A percentile compares a stretch with the other conserved stretches of the same genome.
Conservation (phyloP, 2,113 vertebrate genomes). For the Lucifuga dentata region DNA sequence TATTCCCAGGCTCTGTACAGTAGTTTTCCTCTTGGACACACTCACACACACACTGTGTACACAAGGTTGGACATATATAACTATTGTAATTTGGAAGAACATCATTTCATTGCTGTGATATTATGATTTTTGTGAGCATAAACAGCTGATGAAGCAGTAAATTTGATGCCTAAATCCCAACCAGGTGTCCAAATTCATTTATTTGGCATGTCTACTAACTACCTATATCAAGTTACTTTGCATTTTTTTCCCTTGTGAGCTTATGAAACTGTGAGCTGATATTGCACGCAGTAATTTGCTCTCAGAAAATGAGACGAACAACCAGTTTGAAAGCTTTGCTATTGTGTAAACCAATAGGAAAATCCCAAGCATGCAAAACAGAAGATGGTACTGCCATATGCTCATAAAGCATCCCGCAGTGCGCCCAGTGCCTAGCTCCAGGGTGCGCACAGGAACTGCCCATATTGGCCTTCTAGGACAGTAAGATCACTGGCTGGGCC, state of each 20-base stretch:
- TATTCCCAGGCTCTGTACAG: background rate
- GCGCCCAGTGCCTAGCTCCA: constrained; percentile 36
- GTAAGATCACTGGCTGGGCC: constrained; percentile 63
- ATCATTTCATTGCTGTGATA: background rate
- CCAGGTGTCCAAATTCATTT: constrained; percentile 59
- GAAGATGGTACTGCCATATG: constrained; percentile 63
- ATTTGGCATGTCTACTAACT: constrained; percentile 39
- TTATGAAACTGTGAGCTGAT: constrained; percentile 65
- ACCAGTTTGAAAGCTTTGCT: constrained; percentile 33
- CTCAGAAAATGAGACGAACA: constrained; percentile 22
- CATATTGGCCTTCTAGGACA: constrained; percentile 70
- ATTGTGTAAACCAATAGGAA: constrained; percentile 37
- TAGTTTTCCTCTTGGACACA: background rate
- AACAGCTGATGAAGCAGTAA: constrained; percentile 52
- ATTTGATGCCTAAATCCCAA: constrained; percentile 43
- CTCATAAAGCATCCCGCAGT: constrained; percentile 31
- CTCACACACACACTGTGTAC: background rate
- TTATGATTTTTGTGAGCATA: constrained; percentile 6
- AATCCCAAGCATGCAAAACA: constrained; percentile 43
- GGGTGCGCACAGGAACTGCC: constrained; percentile 69
- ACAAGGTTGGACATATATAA: background rate
- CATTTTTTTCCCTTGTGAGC: constrained; percentile 47
- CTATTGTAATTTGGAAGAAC: background rate
- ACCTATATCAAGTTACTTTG: constrained; percentile 22
- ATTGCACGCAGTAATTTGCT: constrained; percentile 52